Conservation (phyloP, 2,888 invertebrate genomes). For the Napeogenes sylphis region DNA sequence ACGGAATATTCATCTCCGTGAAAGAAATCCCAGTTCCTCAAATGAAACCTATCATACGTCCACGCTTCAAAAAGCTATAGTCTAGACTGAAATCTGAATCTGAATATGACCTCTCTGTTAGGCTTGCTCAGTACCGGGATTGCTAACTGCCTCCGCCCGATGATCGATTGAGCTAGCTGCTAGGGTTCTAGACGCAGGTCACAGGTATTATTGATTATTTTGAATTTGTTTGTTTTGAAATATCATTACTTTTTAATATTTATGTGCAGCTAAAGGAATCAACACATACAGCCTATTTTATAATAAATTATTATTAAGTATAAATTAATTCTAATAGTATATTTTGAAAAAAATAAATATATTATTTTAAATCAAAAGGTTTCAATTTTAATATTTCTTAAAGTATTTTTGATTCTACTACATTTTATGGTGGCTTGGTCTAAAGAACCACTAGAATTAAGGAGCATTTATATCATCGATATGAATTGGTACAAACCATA, state of each 20-base stretch:
- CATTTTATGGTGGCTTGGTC: neutral
- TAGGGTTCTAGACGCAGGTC: constrained; percentile 7
- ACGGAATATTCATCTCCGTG: constrained; percentile 27
- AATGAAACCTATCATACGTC: neutral
- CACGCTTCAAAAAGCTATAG: constrained; percentile 4
- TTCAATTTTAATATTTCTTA: no score
- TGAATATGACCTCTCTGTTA: neutral
- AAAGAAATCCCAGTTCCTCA: neutral
- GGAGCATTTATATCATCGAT: constrained; percentile 14
- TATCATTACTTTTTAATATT: constrained; percentile 1
- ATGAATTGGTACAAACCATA: no score
- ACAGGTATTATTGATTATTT: constrained; percentile 22
- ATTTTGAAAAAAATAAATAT: neutral
- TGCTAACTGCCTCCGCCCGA: neutral
- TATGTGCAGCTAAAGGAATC: constrained; percentile 6
- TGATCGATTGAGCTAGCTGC: constrained; percentile 6
- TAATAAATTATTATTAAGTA: neutral
- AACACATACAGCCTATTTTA: neutral
- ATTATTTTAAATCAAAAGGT: neutral
- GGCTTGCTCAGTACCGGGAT: neutral
- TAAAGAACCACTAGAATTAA: constrained; percentile 8
- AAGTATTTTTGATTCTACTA: neutral
- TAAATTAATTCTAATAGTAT: no score
- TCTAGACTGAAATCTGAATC: neutral
- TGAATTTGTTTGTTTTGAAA: constrained; percentile 14